phyloP scores from a whole-genome alignment of 2,888 invertebrate genomes.

The Nomada ruficornis region DNA sequence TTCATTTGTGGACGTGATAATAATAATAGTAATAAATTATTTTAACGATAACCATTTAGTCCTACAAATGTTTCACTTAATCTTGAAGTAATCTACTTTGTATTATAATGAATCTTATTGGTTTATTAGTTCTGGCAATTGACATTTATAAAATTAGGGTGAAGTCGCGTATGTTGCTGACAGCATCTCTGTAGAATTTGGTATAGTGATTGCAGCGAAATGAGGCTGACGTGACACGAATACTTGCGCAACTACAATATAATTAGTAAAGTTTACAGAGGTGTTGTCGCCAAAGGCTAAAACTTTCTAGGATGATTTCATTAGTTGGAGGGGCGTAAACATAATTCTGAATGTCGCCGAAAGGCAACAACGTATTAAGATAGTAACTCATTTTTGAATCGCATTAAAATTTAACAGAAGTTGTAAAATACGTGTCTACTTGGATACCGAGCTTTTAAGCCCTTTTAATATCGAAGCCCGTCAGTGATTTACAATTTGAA shows the following conservation, averaged over 20 bases:
- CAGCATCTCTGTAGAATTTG: background rate
- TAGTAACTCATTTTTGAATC: background rate
- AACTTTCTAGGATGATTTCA: conserved; percentile 28
- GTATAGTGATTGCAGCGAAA: background rate
- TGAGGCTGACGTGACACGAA: conserved; percentile 13
- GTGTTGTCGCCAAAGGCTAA: conserved; percentile 15
- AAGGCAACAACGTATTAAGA: background rate
- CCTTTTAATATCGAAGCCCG: no score
- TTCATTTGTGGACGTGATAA: background rate
- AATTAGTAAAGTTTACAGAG: conserved; percentile 25
- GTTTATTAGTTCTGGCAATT: background rate
- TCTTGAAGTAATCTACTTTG: no score
- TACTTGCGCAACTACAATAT: conserved; percentile 11
- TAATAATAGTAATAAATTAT: no score
- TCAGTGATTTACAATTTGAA: no score
- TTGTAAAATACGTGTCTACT: background rate
- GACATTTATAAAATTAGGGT: no score
- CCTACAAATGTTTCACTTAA: no score
- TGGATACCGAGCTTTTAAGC: no score
- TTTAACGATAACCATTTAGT: no score
- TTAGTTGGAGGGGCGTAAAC: conserved; percentile 12
- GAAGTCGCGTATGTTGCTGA: background rate
- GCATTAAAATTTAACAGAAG: background rate
- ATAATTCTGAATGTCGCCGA: background rate
- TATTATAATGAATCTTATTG: no score